Evolutionary conservation across 2,113 vertebrate genomes (phyloP).

Genomic region (Percopsis transmontana): DNA sequence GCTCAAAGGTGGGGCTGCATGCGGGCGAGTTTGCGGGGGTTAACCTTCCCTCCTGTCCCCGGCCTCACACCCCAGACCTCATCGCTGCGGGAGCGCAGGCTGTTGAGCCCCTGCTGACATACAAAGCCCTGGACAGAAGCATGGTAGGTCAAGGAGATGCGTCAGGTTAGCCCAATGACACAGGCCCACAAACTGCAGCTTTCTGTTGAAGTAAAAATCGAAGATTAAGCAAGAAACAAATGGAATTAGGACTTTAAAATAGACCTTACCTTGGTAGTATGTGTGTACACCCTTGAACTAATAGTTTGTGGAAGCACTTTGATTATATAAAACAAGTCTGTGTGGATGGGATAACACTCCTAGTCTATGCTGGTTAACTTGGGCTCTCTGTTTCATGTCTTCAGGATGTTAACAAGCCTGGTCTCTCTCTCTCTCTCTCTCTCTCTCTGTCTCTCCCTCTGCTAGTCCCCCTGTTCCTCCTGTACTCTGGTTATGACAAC

Average conservation of each 20-base stretch:
- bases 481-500: neutral
- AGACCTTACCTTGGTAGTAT: no score
- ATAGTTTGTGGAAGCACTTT: no score
- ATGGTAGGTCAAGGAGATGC: slow-evolving; percentile 51
- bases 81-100: slow-evolving; percentile 53
- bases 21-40: slow-evolving; percentile 20
- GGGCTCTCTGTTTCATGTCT: no score
- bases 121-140: slow-evolving; percentile 35
- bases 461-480: neutral
- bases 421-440: neutral
- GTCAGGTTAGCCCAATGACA: no score
- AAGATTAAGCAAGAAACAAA: no score
- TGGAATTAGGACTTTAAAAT: no score
- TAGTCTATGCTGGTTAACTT: no score
- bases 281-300: no score
- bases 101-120: slow-evolving; percentile 48
- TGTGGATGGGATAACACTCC: no score
- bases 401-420: neutral
- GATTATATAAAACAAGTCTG: no score
- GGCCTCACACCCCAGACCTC: slow-evolving; percentile 61
- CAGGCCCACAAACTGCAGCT: no score
- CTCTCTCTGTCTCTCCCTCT: neutral
- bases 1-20: slow-evolving; percentile 73
- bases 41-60: slow-evolving; percentile 8
- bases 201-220: no score